Base-by-base conservation (phyloP, 2,888 invertebrate species). In the Norana najaformis region DNA sequence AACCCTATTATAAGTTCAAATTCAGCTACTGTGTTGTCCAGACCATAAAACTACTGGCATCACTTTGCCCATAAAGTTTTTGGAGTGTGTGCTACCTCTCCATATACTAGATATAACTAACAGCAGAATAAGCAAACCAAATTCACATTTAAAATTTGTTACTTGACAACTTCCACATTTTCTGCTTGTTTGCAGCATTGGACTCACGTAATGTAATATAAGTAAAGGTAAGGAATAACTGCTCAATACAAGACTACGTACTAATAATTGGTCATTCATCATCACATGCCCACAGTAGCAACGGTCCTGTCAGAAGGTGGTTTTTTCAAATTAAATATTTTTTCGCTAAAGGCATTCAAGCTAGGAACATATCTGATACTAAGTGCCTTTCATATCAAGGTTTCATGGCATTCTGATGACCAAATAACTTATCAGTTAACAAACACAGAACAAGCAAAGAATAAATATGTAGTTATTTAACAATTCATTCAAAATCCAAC, bases 1-100 rank as follows among this genome's bases (percentile, higher is more conserved):
- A 69, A 69, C 69, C 69, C n/a, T n/a, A n/a, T n/a, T 69, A 69
- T 69, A 69, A 69, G 69, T 69, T n/a, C n/a, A 69, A 69, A 69
- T 6, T 8, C 11, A 69, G n/a, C 69, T 69, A n/a, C 69, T n/a
- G n/a, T 69, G 69, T n/a, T 30, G 69, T 13, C 69, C 69, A 69
- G n/a, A 69, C n/a, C 69, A 69, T 69, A 69, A 69, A 30, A 69
- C 30, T 69, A 13, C n/a, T 0, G 6, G 69, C 11, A 13, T 69
- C 30, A 30, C 69, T 69, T 69, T 8, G 6, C 16, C n/a, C 69
- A 69, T 69, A 69, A 69, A 69, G n/a, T 69, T 30, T n/a, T 69
- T n/a, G 8, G 69, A 69, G n/a, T n/a, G 3, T 69, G 69, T n/a
- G 8, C n/a, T 69, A n/a, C 69, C 69, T 30, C 5, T 69, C 14